These are phyloP conservation scores for Drosophila birchii DNA, from an alignment of 2,888 invertebrate species.

Conservation along the genomic window DNA sequence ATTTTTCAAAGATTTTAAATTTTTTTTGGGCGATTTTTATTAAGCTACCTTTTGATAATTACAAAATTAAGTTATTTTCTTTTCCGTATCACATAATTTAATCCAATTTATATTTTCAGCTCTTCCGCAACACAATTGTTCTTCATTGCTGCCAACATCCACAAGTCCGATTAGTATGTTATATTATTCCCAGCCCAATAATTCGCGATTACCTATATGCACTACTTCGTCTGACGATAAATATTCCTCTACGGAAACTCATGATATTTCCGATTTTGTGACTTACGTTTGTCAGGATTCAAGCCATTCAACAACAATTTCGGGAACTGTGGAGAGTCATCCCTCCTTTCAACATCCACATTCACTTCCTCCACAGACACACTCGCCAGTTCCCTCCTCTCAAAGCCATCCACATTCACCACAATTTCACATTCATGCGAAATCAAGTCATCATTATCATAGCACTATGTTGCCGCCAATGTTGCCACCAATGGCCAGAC, in stretches of 20 bases:
- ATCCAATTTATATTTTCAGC: slow-evolving; percentile 31
- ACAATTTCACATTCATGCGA: slow-evolving; percentile 60
- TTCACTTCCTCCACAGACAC: slow-evolving; percentile 37
- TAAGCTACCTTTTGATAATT: neutral
- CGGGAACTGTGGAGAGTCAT: slow-evolving; percentile 48
- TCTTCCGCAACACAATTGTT: slow-evolving; percentile 61
- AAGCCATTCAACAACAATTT: slow-evolving; percentile 85
- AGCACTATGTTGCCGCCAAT: slow-evolving; percentile 98
- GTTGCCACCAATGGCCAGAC: slow-evolving; percentile 97
- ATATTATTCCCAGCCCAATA: slow-evolving; percentile 85
- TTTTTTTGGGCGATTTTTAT: neutral
- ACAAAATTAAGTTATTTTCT: neutral
- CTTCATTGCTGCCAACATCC: slow-evolving; percentile 85
- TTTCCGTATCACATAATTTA: neutral
- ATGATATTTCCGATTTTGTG: slow-evolving; percentile 97
- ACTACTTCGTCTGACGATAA: slow-evolving; percentile 84
- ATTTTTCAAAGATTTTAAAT: neutral
- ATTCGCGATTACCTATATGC: slow-evolving; percentile 65
- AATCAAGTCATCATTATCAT: slow-evolving; percentile 79
- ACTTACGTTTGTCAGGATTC: slow-evolving; percentile 98
- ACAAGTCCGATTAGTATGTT: slow-evolving; percentile 85
- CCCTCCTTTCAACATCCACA: slow-evolving; percentile 55
- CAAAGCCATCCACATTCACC: slow-evolving; percentile 63
- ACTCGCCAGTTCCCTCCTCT: slow-evolving; percentile 4
- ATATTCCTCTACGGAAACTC: slow-evolving; percentile 89